Evolutionary conservation across 2,888 invertebrate species (phyloP), one percentile per base, ranked within the genome.

Genomic region (Ophioninae sp.): DNA sequence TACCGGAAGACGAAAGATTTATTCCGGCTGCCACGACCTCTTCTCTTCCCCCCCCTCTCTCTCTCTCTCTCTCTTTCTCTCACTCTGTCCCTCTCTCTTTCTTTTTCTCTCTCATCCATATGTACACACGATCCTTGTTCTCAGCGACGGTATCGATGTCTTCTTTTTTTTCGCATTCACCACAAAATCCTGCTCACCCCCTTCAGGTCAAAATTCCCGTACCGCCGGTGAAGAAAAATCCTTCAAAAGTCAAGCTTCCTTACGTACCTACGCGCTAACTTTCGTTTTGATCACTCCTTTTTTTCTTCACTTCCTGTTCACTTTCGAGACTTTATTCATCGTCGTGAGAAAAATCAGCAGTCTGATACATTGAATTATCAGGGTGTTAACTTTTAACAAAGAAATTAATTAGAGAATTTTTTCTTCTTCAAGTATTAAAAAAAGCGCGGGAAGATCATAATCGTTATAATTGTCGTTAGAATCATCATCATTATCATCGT

Each of bases 1-100:
- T 61, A 69, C 69, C 37, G 65, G 65, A 67, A 51, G 75, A 81
- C 81, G 81, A 67, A 75, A 84, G 84, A 84, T 84, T 84, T 84
- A 81, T 84, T 79, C 81, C 63, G 65, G 74, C 68, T 82, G 71
- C 72, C 72, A 67, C 65, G 56, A 65, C 56, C 68, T 76, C 65
- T 73, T 68, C 44, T 30, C 64, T 69, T 68, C n/a, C 63, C 73
- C 44, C 44, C 63, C 51, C 64, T 68, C 41, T 69, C 44, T 76
- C 78, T 67, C 77, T 39, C 51, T 37, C 67, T 61, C 61, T 61
- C 74, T 74, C 65, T 77, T 72, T 63, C 5, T 74, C 44, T 41
- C 79, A 61, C 64, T 59, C 79, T 56, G 23, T 68, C 68, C 30
- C 56, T 51, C 41, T 63, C 64, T 20, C 51, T 76, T 17, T 39